These are phyloP conservation scores for Neosilurus mollespiculum DNA, from an alignment of 2,797 vertebrate species.

Conservation along the genomic window DNA sequence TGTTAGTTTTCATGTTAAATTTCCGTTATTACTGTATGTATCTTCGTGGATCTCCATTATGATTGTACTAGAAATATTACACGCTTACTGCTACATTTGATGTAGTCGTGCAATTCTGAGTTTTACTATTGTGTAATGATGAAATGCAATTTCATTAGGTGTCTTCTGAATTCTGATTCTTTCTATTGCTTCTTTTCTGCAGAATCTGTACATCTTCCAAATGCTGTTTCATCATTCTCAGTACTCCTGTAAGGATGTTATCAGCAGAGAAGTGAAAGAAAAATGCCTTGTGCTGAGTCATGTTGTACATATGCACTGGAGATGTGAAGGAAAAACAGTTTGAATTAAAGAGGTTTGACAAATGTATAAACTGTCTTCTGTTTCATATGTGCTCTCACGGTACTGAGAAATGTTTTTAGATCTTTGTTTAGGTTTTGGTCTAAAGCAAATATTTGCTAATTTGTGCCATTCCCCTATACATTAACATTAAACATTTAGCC, in stretches of 20 bases:
- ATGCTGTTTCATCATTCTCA: too few relatives aligned
- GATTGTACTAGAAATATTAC: not conserved
- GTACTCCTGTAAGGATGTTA: not conserved
- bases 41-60: not conserved
- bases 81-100: not conserved
- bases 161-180: not conserved
- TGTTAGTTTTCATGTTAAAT: not conserved
- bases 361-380: not conserved
- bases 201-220: too few relatives aligned
- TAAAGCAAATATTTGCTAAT: not conserved
- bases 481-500: not conserved
- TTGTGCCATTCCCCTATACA: not conserved
- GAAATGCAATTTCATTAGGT: not conserved
- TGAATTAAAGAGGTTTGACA: not conserved
- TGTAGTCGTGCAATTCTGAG: too few relatives aligned
- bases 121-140: not conserved
- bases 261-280: not conserved
- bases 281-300: slow-evolving; percentile 18
- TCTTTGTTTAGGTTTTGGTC: not conserved
- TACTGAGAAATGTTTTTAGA: not conserved
- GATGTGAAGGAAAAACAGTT: not conserved
- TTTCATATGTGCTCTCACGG: not conserved
- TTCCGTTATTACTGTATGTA: not conserved
- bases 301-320: not conserved
- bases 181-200: not conserved